phyloP scores from a whole-genome alignment of 2,113 vertebrate species.

The Oenanthe oenanthe region DNA sequence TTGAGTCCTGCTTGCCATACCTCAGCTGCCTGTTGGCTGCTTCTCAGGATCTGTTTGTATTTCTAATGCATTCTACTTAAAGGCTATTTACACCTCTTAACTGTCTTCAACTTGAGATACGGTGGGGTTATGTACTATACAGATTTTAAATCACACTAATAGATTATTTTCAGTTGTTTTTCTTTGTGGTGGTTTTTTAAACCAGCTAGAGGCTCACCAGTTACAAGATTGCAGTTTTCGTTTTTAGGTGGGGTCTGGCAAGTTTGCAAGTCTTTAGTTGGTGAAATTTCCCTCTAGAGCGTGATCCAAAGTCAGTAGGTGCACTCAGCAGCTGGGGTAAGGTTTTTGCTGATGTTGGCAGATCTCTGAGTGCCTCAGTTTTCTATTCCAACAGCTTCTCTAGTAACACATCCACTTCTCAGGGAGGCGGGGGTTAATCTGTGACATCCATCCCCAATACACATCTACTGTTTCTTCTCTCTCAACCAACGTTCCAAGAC shows the following conservation, averaged over 20 bases:
- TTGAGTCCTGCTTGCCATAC: not conserved
- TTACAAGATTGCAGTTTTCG: not conserved
- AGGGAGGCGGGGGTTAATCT: not conserved
- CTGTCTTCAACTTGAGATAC: not conserved
- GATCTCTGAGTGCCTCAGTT: not conserved
- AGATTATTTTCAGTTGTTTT: not conserved
- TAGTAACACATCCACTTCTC: not conserved
- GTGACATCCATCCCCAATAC: not conserved
- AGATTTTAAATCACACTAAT: not conserved
- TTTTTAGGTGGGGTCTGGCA: not conserved
- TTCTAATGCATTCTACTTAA: not conserved
- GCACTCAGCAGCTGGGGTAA: not conserved
- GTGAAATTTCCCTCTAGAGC: not conserved
- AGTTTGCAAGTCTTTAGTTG: not conserved
- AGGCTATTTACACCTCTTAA: not conserved
- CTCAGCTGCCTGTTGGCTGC: not conserved
- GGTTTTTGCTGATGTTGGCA: slow-evolving; percentile 31
- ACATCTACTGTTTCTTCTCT: not conserved
- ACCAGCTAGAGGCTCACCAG: not conserved
- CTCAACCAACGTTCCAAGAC: not conserved
- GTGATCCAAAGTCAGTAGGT: slow-evolving; percentile 3
- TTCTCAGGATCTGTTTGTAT: not conserved
- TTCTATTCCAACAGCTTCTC: not conserved
- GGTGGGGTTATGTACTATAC: fast-evolving
- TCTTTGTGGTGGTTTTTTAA: not conserved